Conservation (phyloP, 2,888 invertebrate genomes). For the Eilema caniola region DNA sequence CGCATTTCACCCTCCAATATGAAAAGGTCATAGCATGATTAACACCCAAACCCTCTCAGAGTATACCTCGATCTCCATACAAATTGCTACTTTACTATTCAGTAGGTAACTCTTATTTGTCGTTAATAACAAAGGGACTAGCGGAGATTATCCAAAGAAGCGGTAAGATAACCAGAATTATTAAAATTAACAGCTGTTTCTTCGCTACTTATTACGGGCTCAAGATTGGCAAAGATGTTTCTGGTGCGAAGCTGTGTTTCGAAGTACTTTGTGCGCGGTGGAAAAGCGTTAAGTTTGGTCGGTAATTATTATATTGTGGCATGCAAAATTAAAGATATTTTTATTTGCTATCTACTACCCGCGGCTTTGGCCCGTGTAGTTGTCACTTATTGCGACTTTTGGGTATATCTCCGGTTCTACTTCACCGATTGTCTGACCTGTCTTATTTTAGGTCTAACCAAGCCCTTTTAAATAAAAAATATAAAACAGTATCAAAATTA, state of each 20-base stretch:
- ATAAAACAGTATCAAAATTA: too few relatives aligned
- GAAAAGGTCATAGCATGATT: constrained; percentile 5
- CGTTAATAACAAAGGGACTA: constrained; percentile 53
- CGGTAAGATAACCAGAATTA: constrained; percentile 52
- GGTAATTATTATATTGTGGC: too few relatives aligned
- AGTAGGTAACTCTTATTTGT: constrained; percentile 47
- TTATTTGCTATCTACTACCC: not conserved
- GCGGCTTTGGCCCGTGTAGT: too few relatives aligned
- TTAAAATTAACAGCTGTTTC: constrained; percentile 57
- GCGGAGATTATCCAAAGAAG: constrained; percentile 48
- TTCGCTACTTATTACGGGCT: constrained; percentile 33
- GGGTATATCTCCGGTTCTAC: too few relatives aligned
- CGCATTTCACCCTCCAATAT: not conserved
- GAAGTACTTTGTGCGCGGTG: constrained; percentile 23
- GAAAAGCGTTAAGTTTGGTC: not conserved
- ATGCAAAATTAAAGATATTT: too few relatives aligned
- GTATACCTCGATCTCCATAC: constrained; percentile 44
- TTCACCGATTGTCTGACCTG: too few relatives aligned
- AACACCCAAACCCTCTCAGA: constrained; percentile 33
- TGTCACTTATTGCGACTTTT: too few relatives aligned
- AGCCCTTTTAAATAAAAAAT: too few relatives aligned
- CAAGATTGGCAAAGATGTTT: constrained; percentile 35
- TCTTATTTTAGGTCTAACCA: too few relatives aligned
- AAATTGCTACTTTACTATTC: constrained; percentile 51
- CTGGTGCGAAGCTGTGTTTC: constrained; percentile 25